A percentile compares a stretch with the other conserved stretches of the same genome.
These are phyloP conservation scores for Caenorhabditis sp. DNA, from an alignment of 2,888 invertebrate genomes.

Conservation along the genomic window DNA sequence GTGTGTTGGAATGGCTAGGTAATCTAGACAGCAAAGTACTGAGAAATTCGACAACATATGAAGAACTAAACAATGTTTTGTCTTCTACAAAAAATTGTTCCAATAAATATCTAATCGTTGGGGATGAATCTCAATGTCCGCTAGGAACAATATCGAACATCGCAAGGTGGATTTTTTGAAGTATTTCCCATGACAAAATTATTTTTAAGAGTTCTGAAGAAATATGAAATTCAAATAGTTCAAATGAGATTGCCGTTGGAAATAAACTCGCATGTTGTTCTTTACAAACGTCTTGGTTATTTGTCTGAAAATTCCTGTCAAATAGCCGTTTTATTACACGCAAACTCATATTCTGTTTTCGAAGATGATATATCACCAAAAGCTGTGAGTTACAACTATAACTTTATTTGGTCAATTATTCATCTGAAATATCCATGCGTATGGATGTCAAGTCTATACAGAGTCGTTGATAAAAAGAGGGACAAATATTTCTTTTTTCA, in stretches of 20 bases:
- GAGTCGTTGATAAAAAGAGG: too few relatives aligned
- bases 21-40: constrained; percentile 31
- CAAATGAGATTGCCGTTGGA: constrained; percentile 29
- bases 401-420: too few relatives aligned
- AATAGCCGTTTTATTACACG: constrained; percentile 34
- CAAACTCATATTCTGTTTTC: constrained; percentile 39
- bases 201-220: constrained; percentile 30
- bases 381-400: constrained; percentile 26
- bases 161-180: constrained; percentile 26
- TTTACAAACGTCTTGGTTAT: constrained; percentile 32
- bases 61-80: constrained; percentile 22
- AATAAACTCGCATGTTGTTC: constrained; percentile 13
- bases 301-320: constrained; percentile 21
- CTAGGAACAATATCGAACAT: constrained; percentile 38
- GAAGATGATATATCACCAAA: constrained; percentile 31
- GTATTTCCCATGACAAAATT: neutral
- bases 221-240: constrained; percentile 22
- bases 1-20: constrained; percentile 31
- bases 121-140: constrained; percentile 32
- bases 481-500: too few relatives aligned
- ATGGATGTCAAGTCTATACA: too few relatives aligned
- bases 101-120: constrained; percentile 34
- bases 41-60: constrained; percentile 18
- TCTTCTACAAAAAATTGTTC: constrained; percentile 39
- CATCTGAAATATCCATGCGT: too few relatives aligned